Evolutionary conservation across 2,888 invertebrate genomes (phyloP).

Genomic region (Heliothis peltigera): DNA sequence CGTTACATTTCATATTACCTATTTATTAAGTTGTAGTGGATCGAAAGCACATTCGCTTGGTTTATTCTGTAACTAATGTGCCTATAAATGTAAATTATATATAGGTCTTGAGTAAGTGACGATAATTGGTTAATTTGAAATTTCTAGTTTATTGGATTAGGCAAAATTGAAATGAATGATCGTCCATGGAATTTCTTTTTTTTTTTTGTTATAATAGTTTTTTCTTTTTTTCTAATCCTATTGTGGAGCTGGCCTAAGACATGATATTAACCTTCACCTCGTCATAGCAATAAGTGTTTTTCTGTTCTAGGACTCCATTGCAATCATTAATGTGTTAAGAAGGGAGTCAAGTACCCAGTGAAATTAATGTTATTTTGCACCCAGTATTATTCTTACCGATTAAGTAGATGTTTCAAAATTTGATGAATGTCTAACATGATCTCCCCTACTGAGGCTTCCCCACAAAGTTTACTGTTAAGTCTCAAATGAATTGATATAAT

Average conservation of each 20-base stretch:
- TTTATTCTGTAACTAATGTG: constrained; percentile 89
- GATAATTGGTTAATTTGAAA: constrained; percentile 82
- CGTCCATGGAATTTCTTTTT: constrained; percentile 69
- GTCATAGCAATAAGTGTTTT: constrained; percentile 78
- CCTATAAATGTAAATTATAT: constrained; percentile 89
- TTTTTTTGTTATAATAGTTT: constrained; percentile 67
- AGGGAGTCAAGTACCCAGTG: constrained; percentile 79
- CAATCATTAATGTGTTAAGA: constrained; percentile 69
- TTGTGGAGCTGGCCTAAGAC: constrained; percentile 82
- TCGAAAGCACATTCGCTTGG: constrained; percentile 87
- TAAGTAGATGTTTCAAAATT: constrained; percentile 84
- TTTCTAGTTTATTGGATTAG: constrained; percentile 77
- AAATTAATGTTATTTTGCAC: constrained; percentile 85
- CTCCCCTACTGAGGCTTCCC: constrained; percentile 82
- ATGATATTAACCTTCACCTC: constrained; percentile 75
- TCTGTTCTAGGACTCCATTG: constrained; percentile 77
- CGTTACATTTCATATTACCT: constrained; percentile 77
- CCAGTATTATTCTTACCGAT: constrained; percentile 85
- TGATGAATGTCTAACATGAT: constrained; percentile 79
- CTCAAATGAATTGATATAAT: constrained; percentile 78
- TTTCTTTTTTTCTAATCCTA: constrained; percentile 71
- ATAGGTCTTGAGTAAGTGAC: constrained; percentile 87
- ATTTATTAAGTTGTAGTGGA: constrained; percentile 86
- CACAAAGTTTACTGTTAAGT: constrained; percentile 75
- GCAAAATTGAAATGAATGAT: constrained; percentile 70